Base-by-base conservation (phyloP, 2,888 invertebrate genomes). In the Zele albiditarsus region DNA sequence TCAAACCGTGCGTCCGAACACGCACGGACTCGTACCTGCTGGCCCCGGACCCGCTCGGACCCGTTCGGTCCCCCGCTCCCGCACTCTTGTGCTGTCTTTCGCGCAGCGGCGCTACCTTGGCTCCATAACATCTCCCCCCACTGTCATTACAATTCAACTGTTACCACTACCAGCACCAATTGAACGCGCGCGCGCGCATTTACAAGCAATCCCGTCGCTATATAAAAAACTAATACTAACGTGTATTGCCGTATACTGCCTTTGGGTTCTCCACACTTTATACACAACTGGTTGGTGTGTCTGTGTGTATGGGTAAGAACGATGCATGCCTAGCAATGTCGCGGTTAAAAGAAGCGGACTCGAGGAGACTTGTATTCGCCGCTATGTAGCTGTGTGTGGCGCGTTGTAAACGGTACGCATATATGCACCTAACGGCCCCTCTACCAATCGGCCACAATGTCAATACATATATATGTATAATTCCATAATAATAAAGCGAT, bases 351-450 rank as follows among this genome's bases (percentile, higher is more conserved):
- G 20, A 53, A 53, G 53, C 53, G 53, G 53, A 53, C 53, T 53
- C 20, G n/a, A n/a, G 16, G 12, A n/a, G 46, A 46, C 46, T 46
- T n/a, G 53, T 53, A 53, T 53, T 53, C 53, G 53, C 53, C 53
- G 53, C 53, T 53, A 53, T 53, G 20, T 53, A 53, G 20, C 20
- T 20, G 20, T 53, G 46, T 46, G 53, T 53, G 20, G 20, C 20
- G 53, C 53, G 53, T 53, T 53, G 53, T 53, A 53, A 73, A 69
- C 62, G 71, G 69, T 57, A 57, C 58, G 53, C 53, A 74, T 80
- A 80, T 80, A 78, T 80, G 79, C 80, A 80, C 79, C 74, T 81
- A 81, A 81, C 78, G 81, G 79, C 63, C 63, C 25, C 28, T 25
- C 25, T 28, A 28, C 28, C 28, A 28, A 27, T 28, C 60, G 60